Evolutionary conservation across 2,888 invertebrate genomes (phyloP).

Genomic region (Callimorpha dominula): DNA sequence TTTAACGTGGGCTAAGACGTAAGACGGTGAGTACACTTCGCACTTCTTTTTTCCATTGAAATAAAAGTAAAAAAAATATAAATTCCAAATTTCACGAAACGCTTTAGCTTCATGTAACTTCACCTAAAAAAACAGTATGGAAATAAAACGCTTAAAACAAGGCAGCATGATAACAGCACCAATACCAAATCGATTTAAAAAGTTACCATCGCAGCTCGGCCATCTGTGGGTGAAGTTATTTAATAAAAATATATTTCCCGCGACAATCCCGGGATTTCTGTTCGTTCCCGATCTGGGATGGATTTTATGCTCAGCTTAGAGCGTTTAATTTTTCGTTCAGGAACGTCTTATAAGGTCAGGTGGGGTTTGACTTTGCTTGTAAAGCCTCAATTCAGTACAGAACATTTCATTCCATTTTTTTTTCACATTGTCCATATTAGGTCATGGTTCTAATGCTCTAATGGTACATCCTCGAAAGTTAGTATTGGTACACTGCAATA

Average conservation of each 20-base stretch:
- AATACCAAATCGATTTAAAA: conserved; percentile 61
- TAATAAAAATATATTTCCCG: conserved; percentile 74
- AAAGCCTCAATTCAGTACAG: neutral
- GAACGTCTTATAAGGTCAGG: conserved; percentile 21
- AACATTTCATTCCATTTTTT: neutral
- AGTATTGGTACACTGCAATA: no score
- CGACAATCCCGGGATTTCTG: conserved; percentile 61
- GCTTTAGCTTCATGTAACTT: neutral
- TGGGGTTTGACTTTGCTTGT: conserved; percentile 6
- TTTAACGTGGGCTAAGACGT: conserved; percentile 5
- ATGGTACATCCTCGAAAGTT: no score
- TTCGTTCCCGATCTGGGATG: conserved; percentile 51
- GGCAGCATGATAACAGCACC: conserved; percentile 34
- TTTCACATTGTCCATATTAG: neutral
- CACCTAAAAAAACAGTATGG: conserved; percentile 27
- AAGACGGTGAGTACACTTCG: no score
- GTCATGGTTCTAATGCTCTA: neutral
- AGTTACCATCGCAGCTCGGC: conserved; percentile 52
- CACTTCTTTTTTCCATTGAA: no score
- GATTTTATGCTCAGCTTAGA: conserved; percentile 53
- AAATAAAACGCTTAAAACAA: conserved; percentile 34
- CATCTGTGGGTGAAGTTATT: conserved; percentile 72
- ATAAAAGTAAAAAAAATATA: neutral
- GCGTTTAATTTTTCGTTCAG: conserved; percentile 54
- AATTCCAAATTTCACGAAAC: neutral